Evolutionary conservation across 2,797 vertebrate genomes (phyloP).

Genomic region (Pantherophis alleghaniensis): DNA sequence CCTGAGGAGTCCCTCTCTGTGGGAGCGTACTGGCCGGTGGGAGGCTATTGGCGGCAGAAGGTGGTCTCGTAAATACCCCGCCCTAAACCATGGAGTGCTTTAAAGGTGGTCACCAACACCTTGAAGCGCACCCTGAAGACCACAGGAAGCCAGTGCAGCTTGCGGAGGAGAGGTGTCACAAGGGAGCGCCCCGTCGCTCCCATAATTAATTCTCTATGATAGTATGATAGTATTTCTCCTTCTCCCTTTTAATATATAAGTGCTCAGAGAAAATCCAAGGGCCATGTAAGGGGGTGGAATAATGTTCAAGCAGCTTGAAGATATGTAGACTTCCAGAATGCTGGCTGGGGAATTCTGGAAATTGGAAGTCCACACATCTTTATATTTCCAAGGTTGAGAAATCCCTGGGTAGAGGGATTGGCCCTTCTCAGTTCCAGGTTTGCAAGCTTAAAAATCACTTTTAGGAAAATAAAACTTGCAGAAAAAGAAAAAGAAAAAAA

Average conservation of each 20-base stretch:
- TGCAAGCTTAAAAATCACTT: not conserved
- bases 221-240: not conserved
- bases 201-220: not conserved
- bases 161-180: too few species aligned
- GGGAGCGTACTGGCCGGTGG: too few species aligned
- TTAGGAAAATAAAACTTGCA: not conserved
- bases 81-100: too few species aligned
- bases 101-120: too few species aligned
- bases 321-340: not conserved
- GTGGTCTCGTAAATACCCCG: too few species aligned
- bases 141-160: too few species aligned
- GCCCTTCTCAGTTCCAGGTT: not conserved
- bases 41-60: too few species aligned
- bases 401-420: not conserved
- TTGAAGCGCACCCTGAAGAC: too few species aligned
- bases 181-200: too few species aligned
- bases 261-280: not conserved
- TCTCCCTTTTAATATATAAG: not conserved
- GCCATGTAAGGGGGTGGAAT: not conserved
- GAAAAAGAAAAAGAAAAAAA: not conserved
- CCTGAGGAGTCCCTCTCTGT: too few species aligned
- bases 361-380: not conserved
- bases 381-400: not conserved
- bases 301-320: not conserved
- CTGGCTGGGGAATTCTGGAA: not conserved